Evolutionary conservation across 1,140 invertebrate species (phyloP).

Genomic region (Drosophila leontia): DNA sequence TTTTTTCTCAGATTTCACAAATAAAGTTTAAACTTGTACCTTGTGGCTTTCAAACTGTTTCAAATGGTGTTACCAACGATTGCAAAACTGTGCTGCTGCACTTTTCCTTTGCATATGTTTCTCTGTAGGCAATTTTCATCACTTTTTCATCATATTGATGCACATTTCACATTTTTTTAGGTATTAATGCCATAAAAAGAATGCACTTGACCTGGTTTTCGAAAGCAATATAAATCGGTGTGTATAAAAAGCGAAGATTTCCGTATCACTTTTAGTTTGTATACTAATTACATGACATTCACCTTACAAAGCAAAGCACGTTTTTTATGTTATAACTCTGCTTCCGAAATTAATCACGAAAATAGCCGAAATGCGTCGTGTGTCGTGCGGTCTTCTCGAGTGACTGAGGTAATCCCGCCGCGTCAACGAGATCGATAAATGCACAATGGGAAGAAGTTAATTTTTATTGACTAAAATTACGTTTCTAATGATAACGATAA

Average conservation of each 20-base stretch:
- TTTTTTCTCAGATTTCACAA: not conserved
- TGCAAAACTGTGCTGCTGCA: conserved; percentile 42
- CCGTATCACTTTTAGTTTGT: not conserved
- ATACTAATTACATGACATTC: not conserved
- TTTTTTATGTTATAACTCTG: conserved; percentile 28
- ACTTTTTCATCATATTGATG: conserved; percentile 28
- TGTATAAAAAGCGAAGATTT: not conserved
- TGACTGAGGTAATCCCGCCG: conserved; percentile 62
- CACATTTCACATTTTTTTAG: conserved; percentile 32
- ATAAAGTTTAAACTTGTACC: not conserved
- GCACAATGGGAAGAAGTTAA: not conserved
- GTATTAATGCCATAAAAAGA: conserved; percentile 39
- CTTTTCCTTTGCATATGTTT: conserved; percentile 64
- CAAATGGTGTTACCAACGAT: not conserved
- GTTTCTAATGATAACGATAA: not conserved
- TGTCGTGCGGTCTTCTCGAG: conserved; percentile 43
- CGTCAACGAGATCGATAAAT: conserved; percentile 60
- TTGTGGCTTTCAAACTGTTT: conserved; percentile 6
- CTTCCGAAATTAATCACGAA: conserved; percentile 53
- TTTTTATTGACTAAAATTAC: not conserved
- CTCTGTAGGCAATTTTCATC: conserved; percentile 43
- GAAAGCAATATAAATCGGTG: not conserved
- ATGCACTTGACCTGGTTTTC: conserved; percentile 64
- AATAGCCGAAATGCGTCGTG: conserved; percentile 69
- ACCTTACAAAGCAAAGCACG: conserved; percentile 10